Percentiles rank a stretch among this genome's conserved stretches.
phyloP scores from a whole-genome alignment of 2,797 vertebrate species.

The Clarias fuscus region DNA sequence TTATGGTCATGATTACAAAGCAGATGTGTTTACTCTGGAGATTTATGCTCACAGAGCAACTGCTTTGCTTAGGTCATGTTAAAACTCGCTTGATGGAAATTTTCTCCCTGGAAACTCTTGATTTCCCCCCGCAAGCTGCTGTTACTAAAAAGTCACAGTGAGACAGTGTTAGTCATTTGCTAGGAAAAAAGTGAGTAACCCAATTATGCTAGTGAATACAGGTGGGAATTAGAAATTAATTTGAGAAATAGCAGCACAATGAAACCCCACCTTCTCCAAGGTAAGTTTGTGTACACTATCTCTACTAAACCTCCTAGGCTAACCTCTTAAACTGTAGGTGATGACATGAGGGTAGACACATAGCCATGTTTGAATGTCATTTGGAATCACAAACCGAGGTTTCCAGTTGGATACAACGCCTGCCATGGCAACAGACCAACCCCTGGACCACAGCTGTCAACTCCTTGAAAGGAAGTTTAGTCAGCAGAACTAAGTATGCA shows the following conservation, averaged over 20 bases:
- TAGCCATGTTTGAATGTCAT: neutral
- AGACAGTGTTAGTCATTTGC: neutral
- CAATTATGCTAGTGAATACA: constrained; percentile 3
- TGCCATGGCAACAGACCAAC: neutral
- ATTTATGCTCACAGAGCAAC: constrained; percentile 38
- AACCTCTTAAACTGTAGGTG: neutral
- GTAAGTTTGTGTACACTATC: neutral
- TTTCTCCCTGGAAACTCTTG: constrained; percentile 78
- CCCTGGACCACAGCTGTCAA: neutral
- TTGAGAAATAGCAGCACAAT: neutral
- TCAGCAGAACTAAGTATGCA: neutral
- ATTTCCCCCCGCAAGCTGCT: constrained; percentile 28
- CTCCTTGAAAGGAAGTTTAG: neutral
- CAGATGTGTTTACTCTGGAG: constrained; percentile 42
- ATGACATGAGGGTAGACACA: neutral
- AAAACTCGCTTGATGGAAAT: constrained; percentile 78
- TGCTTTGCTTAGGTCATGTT: constrained; percentile 64
- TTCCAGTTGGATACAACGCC: neutral
- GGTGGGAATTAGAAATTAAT: constrained; percentile 1
- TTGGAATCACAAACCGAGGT: neutral
- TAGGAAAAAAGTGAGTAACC: neutral
- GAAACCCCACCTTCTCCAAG: neutral
- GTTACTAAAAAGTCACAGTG: constrained; percentile 24
- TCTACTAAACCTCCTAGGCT: neutral
- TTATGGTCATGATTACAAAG: constrained; percentile 42